A percentile compares a stretch with the other conserved stretches of the same genome.
These are phyloP conservation scores for Tricholauxania praeusta DNA, from an alignment of 2,888 invertebrate species.

Conservation along the genomic window DNA sequence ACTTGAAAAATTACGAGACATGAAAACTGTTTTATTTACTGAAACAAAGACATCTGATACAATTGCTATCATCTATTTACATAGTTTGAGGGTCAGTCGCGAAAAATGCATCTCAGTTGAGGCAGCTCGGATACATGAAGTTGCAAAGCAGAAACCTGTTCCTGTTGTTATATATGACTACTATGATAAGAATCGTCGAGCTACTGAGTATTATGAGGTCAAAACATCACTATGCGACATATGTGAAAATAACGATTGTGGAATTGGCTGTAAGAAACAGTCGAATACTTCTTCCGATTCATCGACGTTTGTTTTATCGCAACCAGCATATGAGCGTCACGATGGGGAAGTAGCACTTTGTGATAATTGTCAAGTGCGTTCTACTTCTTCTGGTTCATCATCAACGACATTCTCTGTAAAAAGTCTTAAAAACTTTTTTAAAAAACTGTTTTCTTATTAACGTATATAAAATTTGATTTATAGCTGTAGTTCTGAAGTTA, in stretches of 20 bases:
- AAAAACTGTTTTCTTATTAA: too few relatives aligned
- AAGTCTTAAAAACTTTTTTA: too few relatives aligned
- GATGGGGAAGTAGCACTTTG: too few relatives aligned
- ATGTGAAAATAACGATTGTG: constrained; percentile 77
- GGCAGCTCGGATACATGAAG: constrained; percentile 84
- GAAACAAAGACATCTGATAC: constrained; percentile 77
- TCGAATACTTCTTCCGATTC: constrained; percentile 4
- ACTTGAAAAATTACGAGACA: constrained; percentile 72
- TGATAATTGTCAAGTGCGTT: too few relatives aligned
- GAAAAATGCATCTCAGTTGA: constrained; percentile 84
- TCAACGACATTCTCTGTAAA: too few relatives aligned
- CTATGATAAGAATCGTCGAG: constrained; percentile 79
- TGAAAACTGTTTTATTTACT: constrained; percentile 71
- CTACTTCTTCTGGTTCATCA: too few relatives aligned
- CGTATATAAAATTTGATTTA: too few relatives aligned
- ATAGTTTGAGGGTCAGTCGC: constrained; percentile 73
- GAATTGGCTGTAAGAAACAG: constrained; percentile 55
- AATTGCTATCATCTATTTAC: constrained; percentile 79
- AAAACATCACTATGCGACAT: constrained; percentile 83
- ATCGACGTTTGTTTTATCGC: too few relatives aligned
- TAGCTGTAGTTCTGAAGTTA: too few relatives aligned
- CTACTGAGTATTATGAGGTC: constrained; percentile 59
- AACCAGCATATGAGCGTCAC: too few relatives aligned
- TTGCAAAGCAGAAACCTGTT: constrained; percentile 88
- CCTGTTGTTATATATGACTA: constrained; percentile 90